Base-by-base conservation (phyloP, 2,888 invertebrate genomes). In the Epiblema foenella region DNA sequence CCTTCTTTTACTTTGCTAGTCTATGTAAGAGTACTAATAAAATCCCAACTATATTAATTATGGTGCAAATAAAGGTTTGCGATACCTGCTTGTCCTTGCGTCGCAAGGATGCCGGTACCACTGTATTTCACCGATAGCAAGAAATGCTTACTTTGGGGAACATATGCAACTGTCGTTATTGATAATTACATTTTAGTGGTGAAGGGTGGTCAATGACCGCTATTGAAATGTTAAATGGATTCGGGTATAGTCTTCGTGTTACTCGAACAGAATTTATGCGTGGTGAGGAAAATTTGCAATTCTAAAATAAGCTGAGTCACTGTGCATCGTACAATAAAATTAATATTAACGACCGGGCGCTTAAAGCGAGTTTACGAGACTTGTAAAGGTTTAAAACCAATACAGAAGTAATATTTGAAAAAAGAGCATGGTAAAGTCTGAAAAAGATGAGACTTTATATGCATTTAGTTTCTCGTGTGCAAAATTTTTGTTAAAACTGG, bases 221-320 rank as follows among this genome's bases (percentile, higher is more conserved):
- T n/a, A n/a, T n/a, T n/a, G n/a, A n/a, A n/a, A n/a, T n/a, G n/a
- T n/a, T n/a, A n/a, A n/a, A n/a, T n/a, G n/a, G n/a, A n/a, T n/a
- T n/a, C n/a, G n/a, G n/a, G 5, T 2, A 4, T 29, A 71, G 66
- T 12, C 54, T 60, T 66, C 56, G 46, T 62, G 67, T 63, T 72
- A 69, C 69, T 65, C 59, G 57, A 65, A 69, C 33, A 24, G 37
- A 68, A 72, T 60, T 69, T 73, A 69, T 69, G 67, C 71, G 60
- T 39, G 52, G 66, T 67, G 66, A 60, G 73, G 74, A 75, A 77
- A 77, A 83, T 83, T 83, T 82, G 81, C 78, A 79, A 82, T 77
- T 79, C 78, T 76, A 79, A 79, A 77, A 75, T 72, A 73, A 63
- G 76, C 76, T 77, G 77, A 79, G 76, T 75, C 75, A 76, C 74